Evolutionary conservation across 2,113 vertebrate species (phyloP).

Genomic region (Catharus minimus): DNA sequence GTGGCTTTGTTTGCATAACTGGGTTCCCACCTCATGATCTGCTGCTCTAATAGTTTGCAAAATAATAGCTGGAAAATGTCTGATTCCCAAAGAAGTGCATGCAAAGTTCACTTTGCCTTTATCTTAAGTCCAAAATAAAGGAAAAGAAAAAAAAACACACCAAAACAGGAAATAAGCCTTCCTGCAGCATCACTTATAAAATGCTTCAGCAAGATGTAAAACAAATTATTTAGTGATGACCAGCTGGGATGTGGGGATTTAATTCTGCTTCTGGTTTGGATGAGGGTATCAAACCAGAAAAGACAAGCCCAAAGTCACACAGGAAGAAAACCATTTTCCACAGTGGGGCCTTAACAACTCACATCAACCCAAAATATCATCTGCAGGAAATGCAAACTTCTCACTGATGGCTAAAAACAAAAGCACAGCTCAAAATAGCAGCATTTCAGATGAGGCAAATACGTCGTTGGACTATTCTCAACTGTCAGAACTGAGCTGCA

Average conservation of each 20-base stretch:
- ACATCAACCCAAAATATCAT: not conserved
- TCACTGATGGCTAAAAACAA: conserved; percentile 14
- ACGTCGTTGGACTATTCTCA: not conserved
- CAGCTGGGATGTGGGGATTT: not conserved
- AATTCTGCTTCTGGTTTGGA: not conserved
- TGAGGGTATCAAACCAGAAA: not conserved
- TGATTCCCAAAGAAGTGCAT: not conserved
- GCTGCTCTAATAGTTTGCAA: conserved; percentile 46
- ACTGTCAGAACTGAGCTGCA: conserved; percentile 20
- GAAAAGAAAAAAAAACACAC: not conserved
- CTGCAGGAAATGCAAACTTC: conserved; percentile 22
- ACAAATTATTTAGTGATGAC: not conserved
- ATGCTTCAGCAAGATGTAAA: not conserved
- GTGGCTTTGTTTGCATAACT: conserved; percentile 61
- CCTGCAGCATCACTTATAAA: not conserved
- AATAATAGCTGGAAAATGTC: conserved; percentile 34
- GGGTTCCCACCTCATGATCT: conserved; percentile 51
- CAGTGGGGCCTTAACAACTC: not conserved
- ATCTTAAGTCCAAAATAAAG: not conserved
- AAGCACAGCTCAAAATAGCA: conserved; percentile 34
- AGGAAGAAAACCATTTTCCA: not conserved
- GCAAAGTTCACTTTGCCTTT: conserved; percentile 1
- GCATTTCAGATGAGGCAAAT: not conserved
- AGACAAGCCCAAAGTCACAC: not conserved
- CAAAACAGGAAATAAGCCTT: not conserved